phyloP scores from a whole-genome alignment of 1,140 invertebrate genomes.

The Polypedilum vanderplanki region DNA sequence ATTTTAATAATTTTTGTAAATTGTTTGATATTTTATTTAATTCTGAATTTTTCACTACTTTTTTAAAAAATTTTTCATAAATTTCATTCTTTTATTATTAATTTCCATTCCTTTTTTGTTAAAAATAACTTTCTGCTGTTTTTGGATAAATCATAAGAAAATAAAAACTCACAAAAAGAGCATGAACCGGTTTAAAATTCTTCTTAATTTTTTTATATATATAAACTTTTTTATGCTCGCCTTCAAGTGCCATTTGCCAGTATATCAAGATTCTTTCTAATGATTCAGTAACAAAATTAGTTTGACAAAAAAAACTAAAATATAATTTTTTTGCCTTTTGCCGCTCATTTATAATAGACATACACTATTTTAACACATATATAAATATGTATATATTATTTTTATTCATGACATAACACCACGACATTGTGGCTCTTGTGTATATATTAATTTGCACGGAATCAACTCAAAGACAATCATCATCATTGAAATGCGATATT shows the following conservation, averaged over 20 bases:
- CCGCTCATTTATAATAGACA: too few species aligned
- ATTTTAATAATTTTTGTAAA: too few species aligned
- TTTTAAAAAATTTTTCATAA: too few species aligned
- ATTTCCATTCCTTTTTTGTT: too few species aligned
- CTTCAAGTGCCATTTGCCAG: neutral
- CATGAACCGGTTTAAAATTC: neutral
- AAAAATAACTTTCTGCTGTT: neutral
- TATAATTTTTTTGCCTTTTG: too few species aligned
- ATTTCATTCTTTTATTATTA: too few species aligned
- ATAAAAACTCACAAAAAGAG: neutral
- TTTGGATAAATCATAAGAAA: neutral
- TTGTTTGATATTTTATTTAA: too few species aligned
- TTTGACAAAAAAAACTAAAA: too few species aligned
- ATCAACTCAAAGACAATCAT: neutral
- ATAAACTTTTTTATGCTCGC: neutral
- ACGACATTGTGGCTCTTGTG: neutral
- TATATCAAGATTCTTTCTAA: neutral
- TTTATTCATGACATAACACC: neutral
- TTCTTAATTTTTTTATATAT: slow-evolving; percentile 13
- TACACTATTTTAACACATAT: too few species aligned
- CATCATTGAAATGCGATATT: neutral
- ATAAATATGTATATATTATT: too few species aligned
- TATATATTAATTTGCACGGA: slow-evolving; percentile 19
- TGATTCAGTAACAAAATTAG: neutral
- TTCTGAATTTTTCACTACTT: too few species aligned